phyloP scores from a whole-genome alignment of 2,113 vertebrate species.

The Chroicocephalus ridibundus region DNA sequence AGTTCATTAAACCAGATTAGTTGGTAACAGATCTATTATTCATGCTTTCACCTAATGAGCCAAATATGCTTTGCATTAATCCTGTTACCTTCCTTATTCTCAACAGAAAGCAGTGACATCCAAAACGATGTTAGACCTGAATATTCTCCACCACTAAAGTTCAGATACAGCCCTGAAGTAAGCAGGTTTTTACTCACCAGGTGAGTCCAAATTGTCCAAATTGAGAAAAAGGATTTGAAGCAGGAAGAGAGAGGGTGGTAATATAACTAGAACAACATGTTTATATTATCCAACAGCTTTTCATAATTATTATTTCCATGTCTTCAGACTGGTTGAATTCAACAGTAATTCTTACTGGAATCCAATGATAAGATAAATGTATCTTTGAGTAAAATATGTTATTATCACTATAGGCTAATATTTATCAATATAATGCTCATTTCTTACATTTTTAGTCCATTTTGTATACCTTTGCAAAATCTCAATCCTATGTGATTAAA shows the following conservation, averaged over 20 bases:
- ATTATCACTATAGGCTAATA: neutral
- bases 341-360: neutral
- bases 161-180: neutral
- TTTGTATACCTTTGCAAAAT: neutral
- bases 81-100: neutral
- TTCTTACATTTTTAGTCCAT: neutral
- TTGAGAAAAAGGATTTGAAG: neutral
- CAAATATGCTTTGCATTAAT: neutral
- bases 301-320: neutral
- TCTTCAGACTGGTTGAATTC: neutral
- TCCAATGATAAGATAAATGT: neutral
- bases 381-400: neutral
- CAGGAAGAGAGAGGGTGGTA: neutral
- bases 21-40: neutral
- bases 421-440: neutral
- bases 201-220: neutral
- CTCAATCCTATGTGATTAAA: neutral
- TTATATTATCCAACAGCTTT: neutral
- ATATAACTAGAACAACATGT: neutral
- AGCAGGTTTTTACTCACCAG: neutral
- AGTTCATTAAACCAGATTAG: neutral
- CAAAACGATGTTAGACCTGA: neutral
- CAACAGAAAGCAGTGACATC: neutral
- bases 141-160: neutral
- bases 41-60: neutral